Evolutionary conservation across 2,888 invertebrate species (phyloP), one percentile per base, ranked within the genome.

Genomic region (Sussaba pulchella): DNA sequence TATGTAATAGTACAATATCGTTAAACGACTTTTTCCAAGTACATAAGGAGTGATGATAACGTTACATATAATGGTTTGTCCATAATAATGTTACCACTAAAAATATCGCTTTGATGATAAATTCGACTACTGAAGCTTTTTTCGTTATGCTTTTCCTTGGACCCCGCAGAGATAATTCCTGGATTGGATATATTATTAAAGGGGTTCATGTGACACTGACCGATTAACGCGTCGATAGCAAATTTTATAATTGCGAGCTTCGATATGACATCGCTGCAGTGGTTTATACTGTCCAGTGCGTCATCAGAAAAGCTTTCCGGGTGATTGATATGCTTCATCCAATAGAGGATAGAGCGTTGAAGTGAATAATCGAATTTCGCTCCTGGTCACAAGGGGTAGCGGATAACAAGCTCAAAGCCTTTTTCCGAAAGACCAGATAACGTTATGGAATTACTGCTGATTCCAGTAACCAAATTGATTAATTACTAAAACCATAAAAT

Each of bases 291-390:
- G 8, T 47, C 4, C 12, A 19, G 2, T 9, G 5, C 14, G 4
- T 26, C 17, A 12, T 64, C 31, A 9, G 36, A n/a, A 5, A 21
- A 50, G n/a, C n/a, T 6, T 19, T 19, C 19, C 19, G 47, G 21
- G 19, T 66, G 31, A 66, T 66, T 19, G 21, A 36, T 50, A 19
- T 6, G 21, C 19, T 9, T 50, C 21, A 36, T 66, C 8, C 6
- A 6, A 36, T 50, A 14, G 19, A n/a, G 50, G 19, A 50, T 8
- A 6, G 8, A 47, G 17, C 26, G 31, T 36, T 19, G 66, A 66
- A 17, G 66, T 45, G 66, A 31, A 47, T 50, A 66, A 64, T 64
- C 26, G 50, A 31, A 31, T 50, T 50, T 66, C 47, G 31, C 47
- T n/a, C 52, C 21, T 47, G 14, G 17, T 12, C 17, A 6, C 6